Base-by-base conservation (phyloP, 2,797 vertebrate genomes). In the Etheostoma perlongum region DNA sequence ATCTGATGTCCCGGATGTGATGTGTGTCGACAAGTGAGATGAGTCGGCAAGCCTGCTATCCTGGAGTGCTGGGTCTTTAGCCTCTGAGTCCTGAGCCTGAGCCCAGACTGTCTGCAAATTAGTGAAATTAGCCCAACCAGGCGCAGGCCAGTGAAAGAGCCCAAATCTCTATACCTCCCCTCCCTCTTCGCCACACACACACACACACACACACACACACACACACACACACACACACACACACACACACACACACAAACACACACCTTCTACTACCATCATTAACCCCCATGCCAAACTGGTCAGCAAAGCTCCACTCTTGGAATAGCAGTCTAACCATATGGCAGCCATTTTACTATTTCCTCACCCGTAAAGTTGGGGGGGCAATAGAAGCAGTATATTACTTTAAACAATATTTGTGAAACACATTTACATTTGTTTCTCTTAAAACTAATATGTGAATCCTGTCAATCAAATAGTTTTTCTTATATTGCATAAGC, bases 61-160 rank as follows among this genome's bases (percentile, higher is more conserved):
- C 85, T 60, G 81, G 68, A 84, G 79, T 61, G 79, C 61, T 0
- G 67, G 54, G 74, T 87, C 79, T 85, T 91, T 82, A 92, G 86
- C 68, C 88, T 78, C 83, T 81, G 86, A 93, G 87, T 81, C 85
- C 64, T 85, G 90, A 95, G 92, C 93, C 92, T 81, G 75, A 83
- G 86, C 85, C 90, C 88, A 94, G 94, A 94, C 93, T 88, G 92
- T 94, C 94, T 94, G 90, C 91, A 91, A 92, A 95, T 95, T 94
- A 95, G 88, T 94, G 91, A 94, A 95, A 94, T 94, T 94, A 95
- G 94, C 93, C 79, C 76, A 92, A 88, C 72, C 65, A 44, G 86
- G 82, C 63, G 15, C 68, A 13, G 85, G 79, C 73, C 91, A 92
- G 93, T 91, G 91, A 93, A 89, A 93, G 89, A 90, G 76, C 86